These are phyloP conservation scores for Monomorium pharaonis DNA, from an alignment of 1,140 invertebrate species.

Conservation along the genomic window DNA sequence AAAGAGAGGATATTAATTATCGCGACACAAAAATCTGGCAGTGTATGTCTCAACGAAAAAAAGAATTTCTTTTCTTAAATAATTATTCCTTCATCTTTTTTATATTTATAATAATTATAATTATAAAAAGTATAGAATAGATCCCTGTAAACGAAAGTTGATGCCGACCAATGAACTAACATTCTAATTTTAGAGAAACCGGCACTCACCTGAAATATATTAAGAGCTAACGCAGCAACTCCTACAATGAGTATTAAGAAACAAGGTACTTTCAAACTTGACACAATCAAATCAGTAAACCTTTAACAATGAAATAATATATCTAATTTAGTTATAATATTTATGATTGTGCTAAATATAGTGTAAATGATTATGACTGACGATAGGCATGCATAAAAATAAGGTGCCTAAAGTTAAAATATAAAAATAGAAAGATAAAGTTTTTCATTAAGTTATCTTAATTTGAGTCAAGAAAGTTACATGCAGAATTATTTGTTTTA, in stretches of 20 bases:
- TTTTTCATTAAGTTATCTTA: neutral
- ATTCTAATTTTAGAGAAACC: neutral
- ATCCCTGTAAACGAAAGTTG: too few relatives aligned
- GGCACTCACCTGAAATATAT: constrained; percentile 11
- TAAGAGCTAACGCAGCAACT: neutral
- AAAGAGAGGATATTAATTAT: too few relatives aligned
- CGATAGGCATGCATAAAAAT: neutral
- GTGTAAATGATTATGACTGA: neutral
- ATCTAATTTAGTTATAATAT: neutral
- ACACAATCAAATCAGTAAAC: neutral
- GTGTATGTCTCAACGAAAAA: too few relatives aligned
- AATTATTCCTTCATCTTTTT: too few relatives aligned
- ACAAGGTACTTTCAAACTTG: neutral
- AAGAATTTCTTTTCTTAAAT: too few relatives aligned
- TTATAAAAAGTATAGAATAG: too few relatives aligned
- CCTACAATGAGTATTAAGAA: neutral
- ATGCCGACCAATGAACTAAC: neutral
- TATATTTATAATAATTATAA: too few relatives aligned
- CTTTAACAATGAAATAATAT: neutral
- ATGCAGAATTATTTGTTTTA: neutral
- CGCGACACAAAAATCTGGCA: too few relatives aligned
- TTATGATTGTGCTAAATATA: neutral
- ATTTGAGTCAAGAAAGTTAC: neutral
- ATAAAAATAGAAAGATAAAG: neutral
- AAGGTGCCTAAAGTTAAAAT: too few relatives aligned